Base-by-base conservation (phyloP, 1,140 invertebrate genomes). In the Drosophila nannoptera region DNA sequence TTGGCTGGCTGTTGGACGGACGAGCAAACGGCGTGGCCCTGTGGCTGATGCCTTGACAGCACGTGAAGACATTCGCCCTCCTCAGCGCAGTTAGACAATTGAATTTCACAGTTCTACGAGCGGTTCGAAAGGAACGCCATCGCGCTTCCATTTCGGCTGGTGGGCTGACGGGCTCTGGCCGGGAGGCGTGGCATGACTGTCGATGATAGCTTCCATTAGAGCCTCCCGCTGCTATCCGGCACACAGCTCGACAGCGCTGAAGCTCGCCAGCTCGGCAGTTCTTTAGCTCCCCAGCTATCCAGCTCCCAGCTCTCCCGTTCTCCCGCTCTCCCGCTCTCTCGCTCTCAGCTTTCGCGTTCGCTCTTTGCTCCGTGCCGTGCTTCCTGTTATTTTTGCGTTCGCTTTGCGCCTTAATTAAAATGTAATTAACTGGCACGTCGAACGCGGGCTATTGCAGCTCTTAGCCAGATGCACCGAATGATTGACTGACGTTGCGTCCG, bases 351-450 rank as follows among this genome's bases (percentile, higher is more conserved):
- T 22, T 22, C 22, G 3, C 1, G 22, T 22, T 22, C 22, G 22
- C 22, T 22, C 22, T 22, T 22, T 14, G 36, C 8, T n/a, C n/a
- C 36, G 8, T 53, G n/a, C 9, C n/a, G n/a, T 48, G n/a, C n/a
- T 42, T 32, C n/a, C n/a, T 33, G 11, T 16, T 29, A n/a, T 48
- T 59, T 7, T 55, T 69, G 43, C 42, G 38, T 49, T 50, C 38
- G 36, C 49, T 67, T 69, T 73, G 59, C 75, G 77, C 61, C 81
- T 86, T 86, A 86, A 86, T 86, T 81, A 81, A 86, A 86, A 81
- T 81, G 82, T 86, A 86, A 86, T 86, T 86, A 77, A 75, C 73
- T 62, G 72, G 53, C 80, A 67, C 58, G 61, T 68, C 62, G 60
- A 66, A 68, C 36, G 53, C 16, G 32, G 66, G 56, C 46, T 7